Percentiles rank a stretch among this genome's conserved stretches.
Evolutionary conservation across 1,140 invertebrate species (phyloP).

Genomic region (Orchestia grillus): DNA sequence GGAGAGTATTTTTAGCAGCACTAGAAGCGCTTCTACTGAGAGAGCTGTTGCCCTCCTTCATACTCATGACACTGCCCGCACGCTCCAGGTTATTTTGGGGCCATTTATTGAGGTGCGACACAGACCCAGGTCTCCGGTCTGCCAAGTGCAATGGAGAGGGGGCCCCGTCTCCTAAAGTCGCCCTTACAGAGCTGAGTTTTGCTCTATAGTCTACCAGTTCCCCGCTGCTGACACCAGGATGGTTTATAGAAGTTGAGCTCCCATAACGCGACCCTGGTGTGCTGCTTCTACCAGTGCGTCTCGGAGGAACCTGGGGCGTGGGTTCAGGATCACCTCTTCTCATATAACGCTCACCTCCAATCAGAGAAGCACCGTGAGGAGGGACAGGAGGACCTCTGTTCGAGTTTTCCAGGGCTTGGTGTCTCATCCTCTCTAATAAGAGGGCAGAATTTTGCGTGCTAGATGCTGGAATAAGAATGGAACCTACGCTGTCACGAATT

Average conservation of each 20-base stretch:
- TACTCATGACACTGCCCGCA: slow-evolving; percentile 5
- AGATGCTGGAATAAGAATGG: neutral
- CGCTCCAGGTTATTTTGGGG: neutral
- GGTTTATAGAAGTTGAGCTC: slow-evolving; percentile 14
- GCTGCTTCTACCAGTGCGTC: neutral
- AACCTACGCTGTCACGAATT: neutral
- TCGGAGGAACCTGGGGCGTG: neutral
- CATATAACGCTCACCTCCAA: neutral
- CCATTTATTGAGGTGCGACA: neutral
- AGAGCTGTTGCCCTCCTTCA: neutral
- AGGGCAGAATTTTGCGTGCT: neutral
- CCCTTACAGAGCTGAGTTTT: slow-evolving; percentile 23
- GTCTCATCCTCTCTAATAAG: slow-evolving; percentile 17
- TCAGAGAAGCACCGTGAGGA: neutral
- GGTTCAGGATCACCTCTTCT: neutral
- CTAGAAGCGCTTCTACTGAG: slow-evolving; percentile 2
- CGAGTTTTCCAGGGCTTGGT: neutral
- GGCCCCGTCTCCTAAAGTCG: neutral
- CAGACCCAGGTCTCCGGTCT: neutral
- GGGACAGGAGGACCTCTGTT: slow-evolving; percentile 11
- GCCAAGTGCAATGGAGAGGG: neutral
- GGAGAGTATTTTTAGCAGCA: slow-evolving; percentile 24
- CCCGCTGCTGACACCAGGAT: neutral
- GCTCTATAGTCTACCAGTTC: neutral
- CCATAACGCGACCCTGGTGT: neutral